These are phyloP conservation scores for Plecturocebus donacophilus DNA, from an alignment of 2,113 vertebrate species.

Conservation along the genomic window DNA sequence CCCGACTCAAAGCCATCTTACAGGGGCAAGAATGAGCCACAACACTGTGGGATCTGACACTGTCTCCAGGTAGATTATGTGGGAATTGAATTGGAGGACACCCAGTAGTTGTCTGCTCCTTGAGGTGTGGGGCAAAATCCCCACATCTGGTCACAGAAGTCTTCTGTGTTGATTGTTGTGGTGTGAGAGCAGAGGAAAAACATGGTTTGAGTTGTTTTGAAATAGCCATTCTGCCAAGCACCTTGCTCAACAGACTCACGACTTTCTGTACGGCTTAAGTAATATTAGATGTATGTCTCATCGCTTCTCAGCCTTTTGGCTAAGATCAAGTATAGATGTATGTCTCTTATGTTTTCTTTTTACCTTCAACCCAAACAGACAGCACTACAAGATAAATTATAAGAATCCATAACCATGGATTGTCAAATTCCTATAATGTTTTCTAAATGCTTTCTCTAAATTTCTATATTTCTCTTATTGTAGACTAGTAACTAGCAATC, in stretches of 20 bases:
- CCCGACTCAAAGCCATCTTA: not conserved
- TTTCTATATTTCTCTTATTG: not conserved
- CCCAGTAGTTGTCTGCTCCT: no score
- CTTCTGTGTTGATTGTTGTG: no score
- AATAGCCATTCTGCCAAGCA: not conserved
- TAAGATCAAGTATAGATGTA: no score
- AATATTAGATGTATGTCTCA: not conserved
- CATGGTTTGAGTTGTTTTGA: no score
- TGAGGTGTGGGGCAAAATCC: no score
- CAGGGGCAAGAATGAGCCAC: no score
- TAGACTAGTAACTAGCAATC: not conserved
- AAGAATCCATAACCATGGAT: not conserved
- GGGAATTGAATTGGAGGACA: no score
- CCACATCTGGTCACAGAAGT: no score
- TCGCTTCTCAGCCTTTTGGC: no score
- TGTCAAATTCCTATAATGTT: not conserved
- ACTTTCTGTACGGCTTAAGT: not conserved
- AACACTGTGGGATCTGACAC: no score
- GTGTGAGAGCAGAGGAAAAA: no score
- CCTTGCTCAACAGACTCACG: not conserved
- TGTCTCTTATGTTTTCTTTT: not conserved
- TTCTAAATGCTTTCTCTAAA: not conserved
- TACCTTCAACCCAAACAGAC: not conserved
- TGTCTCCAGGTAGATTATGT: no score
- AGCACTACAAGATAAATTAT: not conserved